These are phyloP conservation scores for Lycocerus yunnanus DNA, from an alignment of 2,888 invertebrate genomes.

Conservation along the genomic window DNA sequence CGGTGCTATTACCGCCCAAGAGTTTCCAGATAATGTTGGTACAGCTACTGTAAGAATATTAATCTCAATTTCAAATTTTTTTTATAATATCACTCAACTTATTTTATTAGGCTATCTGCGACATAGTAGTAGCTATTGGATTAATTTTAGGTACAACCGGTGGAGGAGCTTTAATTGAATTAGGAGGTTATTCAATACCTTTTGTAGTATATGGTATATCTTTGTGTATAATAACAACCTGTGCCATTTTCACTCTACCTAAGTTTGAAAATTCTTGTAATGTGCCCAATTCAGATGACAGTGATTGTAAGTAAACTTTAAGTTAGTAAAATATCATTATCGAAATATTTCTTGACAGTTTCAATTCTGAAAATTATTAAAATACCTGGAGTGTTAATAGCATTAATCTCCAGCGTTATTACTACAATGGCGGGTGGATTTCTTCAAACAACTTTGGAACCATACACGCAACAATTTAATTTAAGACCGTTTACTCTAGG, in stretches of 20 bases:
- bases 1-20: neutral
- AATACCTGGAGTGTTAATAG: neutral
- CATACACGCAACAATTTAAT: neutral
- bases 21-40: neutral
- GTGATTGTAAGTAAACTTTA: neutral
- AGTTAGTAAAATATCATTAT: no score
- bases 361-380: neutral
- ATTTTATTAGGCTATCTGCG: neutral
- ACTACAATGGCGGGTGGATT: neutral
- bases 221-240: neutral
- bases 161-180: neutral
- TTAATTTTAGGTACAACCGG: neutral
- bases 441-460: neutral
- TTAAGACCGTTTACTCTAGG: neutral
- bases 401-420: neutral
- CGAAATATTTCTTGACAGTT: no score
- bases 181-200: neutral
- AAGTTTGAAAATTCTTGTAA: neutral
- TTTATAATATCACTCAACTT: no score
- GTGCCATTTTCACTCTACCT: neutral
- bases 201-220: neutral
- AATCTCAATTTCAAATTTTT: rapidly evolving
- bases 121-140: neutral
- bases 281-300: neutral
- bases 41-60: neutral